Conservation (phyloP, 2,888 invertebrate species). For the Lacanobia oleracea region DNA sequence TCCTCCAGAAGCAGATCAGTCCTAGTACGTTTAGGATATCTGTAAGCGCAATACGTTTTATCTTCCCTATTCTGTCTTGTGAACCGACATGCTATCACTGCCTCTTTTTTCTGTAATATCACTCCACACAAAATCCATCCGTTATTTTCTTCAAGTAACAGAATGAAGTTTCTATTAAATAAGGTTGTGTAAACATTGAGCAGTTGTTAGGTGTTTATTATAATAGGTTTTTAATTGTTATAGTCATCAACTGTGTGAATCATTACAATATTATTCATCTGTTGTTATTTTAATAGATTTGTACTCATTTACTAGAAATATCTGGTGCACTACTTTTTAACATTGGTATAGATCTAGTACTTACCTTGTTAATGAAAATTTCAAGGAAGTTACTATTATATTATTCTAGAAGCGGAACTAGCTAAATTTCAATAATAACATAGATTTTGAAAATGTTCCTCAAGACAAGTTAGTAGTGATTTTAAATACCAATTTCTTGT, state of each 20-base stretch:
- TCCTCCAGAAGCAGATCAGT: too few species aligned
- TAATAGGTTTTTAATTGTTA: slow-evolving; percentile 43
- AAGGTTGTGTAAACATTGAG: slow-evolving; percentile 1
- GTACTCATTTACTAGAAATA: background rate
- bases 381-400: background rate
- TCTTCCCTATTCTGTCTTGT: too few species aligned
- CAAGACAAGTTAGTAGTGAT: background rate
- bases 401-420: background rate
- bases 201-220: background rate
- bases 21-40: too few species aligned
- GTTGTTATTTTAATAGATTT: slow-evolving; percentile 11
- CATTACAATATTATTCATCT: slow-evolving; percentile 2
- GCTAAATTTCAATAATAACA: background rate
- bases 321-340: background rate
- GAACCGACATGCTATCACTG: too few species aligned
- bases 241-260: slow-evolving; percentile 21
- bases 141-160: too few species aligned
- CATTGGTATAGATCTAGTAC: too few species aligned
- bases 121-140: too few species aligned
- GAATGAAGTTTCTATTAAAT: background rate
- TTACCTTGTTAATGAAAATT: background rate
- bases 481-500: too few species aligned
- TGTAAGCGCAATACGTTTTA: too few species aligned
- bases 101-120: too few species aligned
- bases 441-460: background rate